A percentile compares a stretch with the other conserved stretches of the same genome.
phyloP scores from a whole-genome alignment of 2,113 vertebrate species.

The Sitta europaea region DNA sequence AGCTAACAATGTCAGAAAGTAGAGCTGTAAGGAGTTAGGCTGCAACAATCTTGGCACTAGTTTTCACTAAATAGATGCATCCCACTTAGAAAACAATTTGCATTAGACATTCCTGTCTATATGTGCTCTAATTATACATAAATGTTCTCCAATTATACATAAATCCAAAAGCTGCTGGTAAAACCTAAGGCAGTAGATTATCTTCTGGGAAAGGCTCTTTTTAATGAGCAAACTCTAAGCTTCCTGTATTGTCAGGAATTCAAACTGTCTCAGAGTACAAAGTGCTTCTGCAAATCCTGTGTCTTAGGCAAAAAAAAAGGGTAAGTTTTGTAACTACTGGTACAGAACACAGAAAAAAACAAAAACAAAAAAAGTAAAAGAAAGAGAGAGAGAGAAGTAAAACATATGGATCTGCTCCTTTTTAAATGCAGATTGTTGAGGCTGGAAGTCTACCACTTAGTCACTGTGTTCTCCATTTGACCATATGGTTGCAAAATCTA shows the following conservation, averaged over 20 bases:
- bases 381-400: not conserved
- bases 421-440: conserved; percentile 57
- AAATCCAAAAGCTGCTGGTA: not conserved
- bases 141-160: not conserved
- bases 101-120: not conserved
- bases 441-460: conserved; percentile 53
- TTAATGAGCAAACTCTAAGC: not conserved
- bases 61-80: not conserved
- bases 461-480: conserved; percentile 18
- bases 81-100: not conserved
- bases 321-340: not conserved
- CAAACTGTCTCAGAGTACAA: not conserved
- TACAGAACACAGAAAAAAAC: not conserved
- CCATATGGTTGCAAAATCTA: conserved; percentile 53
- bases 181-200: not conserved
- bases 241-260: not conserved
- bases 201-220: not conserved
- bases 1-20: not conserved
- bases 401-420: conserved; percentile 25
- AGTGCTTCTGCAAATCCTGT: not conserved
- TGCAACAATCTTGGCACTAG: not conserved
- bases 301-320: not conserved
- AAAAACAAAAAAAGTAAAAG: fast-evolving
- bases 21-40: not conserved
- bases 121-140: not conserved